Evolutionary conservation across 2,888 invertebrate species (phyloP).

Genomic region (Augochlorella aurata): DNA sequence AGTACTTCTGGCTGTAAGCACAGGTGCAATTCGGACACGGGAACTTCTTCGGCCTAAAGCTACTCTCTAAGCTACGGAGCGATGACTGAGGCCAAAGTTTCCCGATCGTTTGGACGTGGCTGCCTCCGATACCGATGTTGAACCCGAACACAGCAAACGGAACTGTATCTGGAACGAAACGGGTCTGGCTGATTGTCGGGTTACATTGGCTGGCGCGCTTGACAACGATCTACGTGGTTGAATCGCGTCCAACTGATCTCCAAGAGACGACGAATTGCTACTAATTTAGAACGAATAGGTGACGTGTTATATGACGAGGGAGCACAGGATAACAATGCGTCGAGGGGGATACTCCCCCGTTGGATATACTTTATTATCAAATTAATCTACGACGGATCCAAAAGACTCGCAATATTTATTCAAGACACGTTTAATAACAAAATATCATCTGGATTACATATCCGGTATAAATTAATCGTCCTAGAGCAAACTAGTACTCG

Average conservation of each 20-base stretch:
- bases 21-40: conserved; percentile 63
- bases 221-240: conserved; percentile 24
- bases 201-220: conserved; percentile 4
- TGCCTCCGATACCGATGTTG: conserved; percentile 42
- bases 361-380: background rate
- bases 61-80: conserved; percentile 22
- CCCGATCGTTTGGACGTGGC: conserved; percentile 18
- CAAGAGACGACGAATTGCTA: background rate
- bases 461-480: no score
- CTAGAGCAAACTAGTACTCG: background rate
- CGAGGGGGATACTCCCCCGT: background rate
- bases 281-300: background rate
- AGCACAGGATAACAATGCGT: background rate
- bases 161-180: conserved; percentile 52
- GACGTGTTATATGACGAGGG: background rate
- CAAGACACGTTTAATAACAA: conserved; percentile 1
- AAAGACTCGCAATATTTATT: conserved; percentile 11
- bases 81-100: conserved; percentile 31
- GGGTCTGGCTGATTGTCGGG: conserved; percentile 35
- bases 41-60: conserved; percentile 46
- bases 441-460: conserved; percentile 10
- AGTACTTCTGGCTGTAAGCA: conserved; percentile 62
- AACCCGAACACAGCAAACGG: conserved; percentile 45
- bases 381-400: background rate
- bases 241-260: conserved; percentile 21